Base-by-base conservation (phyloP, 2,113 vertebrate species). In the Eublepharis macularius region DNA sequence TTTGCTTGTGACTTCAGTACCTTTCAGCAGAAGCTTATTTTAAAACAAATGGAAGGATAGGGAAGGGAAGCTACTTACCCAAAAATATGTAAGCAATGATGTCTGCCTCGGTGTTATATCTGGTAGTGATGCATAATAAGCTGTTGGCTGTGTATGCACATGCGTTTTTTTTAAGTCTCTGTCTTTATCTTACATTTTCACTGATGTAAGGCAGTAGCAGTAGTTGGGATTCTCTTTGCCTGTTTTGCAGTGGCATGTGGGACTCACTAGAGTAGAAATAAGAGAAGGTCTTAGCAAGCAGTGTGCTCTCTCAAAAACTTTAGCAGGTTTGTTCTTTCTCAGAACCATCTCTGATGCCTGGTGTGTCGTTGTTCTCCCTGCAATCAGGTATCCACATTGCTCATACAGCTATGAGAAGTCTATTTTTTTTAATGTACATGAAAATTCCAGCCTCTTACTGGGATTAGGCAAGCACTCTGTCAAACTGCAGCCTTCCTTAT, bases 51-150 rank as follows among this genome's bases (percentile, higher is more conserved):
- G 36, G 70, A 83, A 85, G 80, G 65, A 72, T 88, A 76, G 81
- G 80, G 83, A 91, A 24, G 60, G 8, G 17, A n/a, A n/a, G 72
- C 51, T 43, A 86, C 90, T 87, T 88, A 65, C 85, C n/a, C n/a
- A 89, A 93, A 51, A 89, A 79, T 82, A 82, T 78, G 69, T 47
- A 89, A 85, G 73, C 90, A 89, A 85, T 92, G 85, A 92, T 66
- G 89, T 81, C 76, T 86, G 21, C 87, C 93, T 87, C 41, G 82
- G 76, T 69, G 74, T 93, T 89, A 82, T 24, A 81, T 51, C 89
- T 39, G 39, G 81, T 78, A 87, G 51, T 57, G 87, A 85, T 89
- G 81, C 82, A 34, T 73, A 90, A 82, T 90, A 89, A 89, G 85
- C 72, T 70, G 65, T 29, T 57, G 75, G 65, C 41, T 76, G 49